These are phyloP conservation scores for Trypoxylon attenuatum DNA, from an alignment of 2,888 invertebrate genomes.

Conservation along the genomic window DNA sequence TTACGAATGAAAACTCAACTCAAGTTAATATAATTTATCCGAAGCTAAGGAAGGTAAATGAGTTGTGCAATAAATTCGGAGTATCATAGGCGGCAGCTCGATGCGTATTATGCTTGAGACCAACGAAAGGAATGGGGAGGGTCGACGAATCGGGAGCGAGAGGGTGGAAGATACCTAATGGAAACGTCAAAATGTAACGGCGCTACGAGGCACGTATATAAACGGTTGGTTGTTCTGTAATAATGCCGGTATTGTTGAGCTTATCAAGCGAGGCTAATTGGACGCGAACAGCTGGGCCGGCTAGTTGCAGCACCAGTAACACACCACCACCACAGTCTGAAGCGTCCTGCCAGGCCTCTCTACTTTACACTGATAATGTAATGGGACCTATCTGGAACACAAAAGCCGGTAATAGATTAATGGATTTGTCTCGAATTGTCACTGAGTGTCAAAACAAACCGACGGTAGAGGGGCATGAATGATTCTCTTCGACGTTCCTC, in stretches of 20 bases:
- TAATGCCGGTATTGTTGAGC: conserved; percentile 73
- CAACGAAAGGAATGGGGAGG: background rate
- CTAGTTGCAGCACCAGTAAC: conserved; percentile 45
- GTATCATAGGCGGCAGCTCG: background rate
- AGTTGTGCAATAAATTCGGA: background rate
- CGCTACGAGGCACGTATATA: conserved; percentile 59
- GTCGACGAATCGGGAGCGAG: conserved; percentile 1
- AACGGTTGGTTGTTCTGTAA: conserved; percentile 67
- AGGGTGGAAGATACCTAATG: conserved; percentile 35
- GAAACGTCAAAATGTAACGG: conserved; percentile 65
- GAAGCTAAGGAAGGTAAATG: background rate
- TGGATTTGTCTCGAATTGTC: conserved; percentile 67
- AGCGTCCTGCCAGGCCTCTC: conserved; percentile 60
- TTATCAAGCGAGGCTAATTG: conserved; percentile 74
- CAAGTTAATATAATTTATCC: no score
- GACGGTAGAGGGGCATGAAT: conserved; percentile 19
- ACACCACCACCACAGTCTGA: conserved; percentile 36
- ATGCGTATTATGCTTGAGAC: background rate
- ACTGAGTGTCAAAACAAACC: conserved; percentile 65
- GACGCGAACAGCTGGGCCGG: conserved; percentile 72
- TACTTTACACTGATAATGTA: conserved; percentile 72
- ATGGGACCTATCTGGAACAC: conserved; percentile 69
- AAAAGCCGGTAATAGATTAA: conserved; percentile 71
- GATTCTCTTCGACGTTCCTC: background rate
- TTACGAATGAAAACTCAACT: no score